A percentile compares a stretch with the other conserved stretches of the same genome.
These are phyloP conservation scores for Liposcelis brunnea DNA, from an alignment of 2,888 invertebrate species.

Conservation along the genomic window DNA sequence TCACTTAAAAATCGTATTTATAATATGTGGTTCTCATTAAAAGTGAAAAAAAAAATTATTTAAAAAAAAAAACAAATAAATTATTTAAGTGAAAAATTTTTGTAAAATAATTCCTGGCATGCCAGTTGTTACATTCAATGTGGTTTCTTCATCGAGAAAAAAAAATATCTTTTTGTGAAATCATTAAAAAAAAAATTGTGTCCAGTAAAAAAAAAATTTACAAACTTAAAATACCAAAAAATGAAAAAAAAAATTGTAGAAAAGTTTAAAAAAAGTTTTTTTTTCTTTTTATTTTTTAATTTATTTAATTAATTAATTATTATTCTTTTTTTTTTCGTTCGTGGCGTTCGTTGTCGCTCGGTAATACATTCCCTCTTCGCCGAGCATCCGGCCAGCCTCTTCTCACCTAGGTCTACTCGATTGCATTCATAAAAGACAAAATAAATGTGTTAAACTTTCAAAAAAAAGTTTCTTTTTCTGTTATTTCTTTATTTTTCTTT, in stretches of 20 bases:
- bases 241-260: conserved; percentile 11
- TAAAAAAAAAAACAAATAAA: not conserved
- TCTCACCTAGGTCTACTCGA: conserved; percentile 9
- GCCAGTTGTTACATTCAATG: conserved; percentile 17
- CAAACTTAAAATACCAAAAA: conserved; percentile 16
- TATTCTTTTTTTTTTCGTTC: conserved; percentile 16
- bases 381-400: too few species aligned
- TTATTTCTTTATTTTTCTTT: too few species aligned
- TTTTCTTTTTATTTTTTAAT: conserved; percentile 16
- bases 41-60: conserved; percentile 1
- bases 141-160: conserved; percentile 11
- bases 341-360: conserved; percentile 13
- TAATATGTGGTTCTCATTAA: conserved; percentile 7
- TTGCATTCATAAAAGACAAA: conserved; percentile 11
- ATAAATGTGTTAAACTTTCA: conserved; percentile 5
- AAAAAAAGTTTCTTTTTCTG: too few species aligned
- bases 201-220: conserved; percentile 16
- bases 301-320: conserved; percentile 13
- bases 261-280: conserved; percentile 15
- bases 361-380: conserved; percentile 11
- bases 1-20: conserved; percentile 5
- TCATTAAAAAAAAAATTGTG: conserved; percentile 17
- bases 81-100: conserved; percentile 13
- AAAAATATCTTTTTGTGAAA: not conserved
- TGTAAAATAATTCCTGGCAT: conserved; percentile 16